Base-by-base conservation (phyloP, 2,888 invertebrate species). In the Platerodrilus igneus region DNA sequence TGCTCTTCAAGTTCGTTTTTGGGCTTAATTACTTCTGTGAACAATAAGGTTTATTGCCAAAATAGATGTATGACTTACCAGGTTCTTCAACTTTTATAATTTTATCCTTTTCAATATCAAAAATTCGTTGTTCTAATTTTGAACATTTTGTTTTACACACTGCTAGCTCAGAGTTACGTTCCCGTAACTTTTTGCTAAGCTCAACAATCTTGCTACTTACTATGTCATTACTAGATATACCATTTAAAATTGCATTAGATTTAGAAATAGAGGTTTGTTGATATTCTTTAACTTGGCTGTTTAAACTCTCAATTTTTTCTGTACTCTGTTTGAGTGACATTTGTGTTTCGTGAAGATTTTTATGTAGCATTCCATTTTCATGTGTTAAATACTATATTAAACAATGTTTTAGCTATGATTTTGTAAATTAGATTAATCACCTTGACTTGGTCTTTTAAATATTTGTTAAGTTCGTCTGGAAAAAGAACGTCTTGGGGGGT, bases 171-270 rank as follows among this genome's bases (percentile, higher is more conserved):
- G 78, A 72, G 2, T 74, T 75, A 41, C 79, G 72, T 51, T 82
- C 80, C 18, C 81, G 67, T 31, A 80, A 75, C 57, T 78, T 79
- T 59, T 79, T 81, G 52, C 78, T 80, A 4, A 83, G 65, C 37
- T 82, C 81, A 0, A 81, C 74, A 41, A 83, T 76, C 67, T 81
- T 81, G n/a, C 74, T 69, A 23, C 76, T 75, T 1, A 77, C 76
- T 5, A 76, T 57, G 16, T 77, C 76, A 4, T 72, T 72, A 1
- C 76, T 70, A 53, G 73, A 69, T 2, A 71, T 67, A 13, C 18
- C 5, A n/a, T n/a, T n/a, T n/a, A n/a, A n/a, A n/a, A n/a, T n/a
- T 7, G 23, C 13, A 4, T 72, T 71, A 45, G 72, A 71, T 1
- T 70, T 69, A 1, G 73, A 70, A 0, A 72, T 70, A 3, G 66